Evolutionary conservation across 2,113 vertebrate genomes (phyloP).

Genomic region (Mesocricetus auratus): DNA sequence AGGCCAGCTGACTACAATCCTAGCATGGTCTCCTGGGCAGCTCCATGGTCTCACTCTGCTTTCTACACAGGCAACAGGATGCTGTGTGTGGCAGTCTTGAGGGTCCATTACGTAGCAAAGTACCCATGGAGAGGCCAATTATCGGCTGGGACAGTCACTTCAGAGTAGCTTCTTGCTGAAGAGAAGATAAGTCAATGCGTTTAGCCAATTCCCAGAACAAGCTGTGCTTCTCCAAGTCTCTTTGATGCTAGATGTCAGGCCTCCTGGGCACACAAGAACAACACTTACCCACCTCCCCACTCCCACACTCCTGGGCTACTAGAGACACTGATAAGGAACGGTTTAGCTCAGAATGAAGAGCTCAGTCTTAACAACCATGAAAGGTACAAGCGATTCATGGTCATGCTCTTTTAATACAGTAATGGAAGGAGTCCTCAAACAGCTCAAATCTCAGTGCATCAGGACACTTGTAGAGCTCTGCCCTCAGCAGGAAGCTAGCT

Average conservation of each 20-base stretch:
- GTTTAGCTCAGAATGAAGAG: not conserved
- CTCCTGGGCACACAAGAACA: not conserved
- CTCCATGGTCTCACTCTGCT: not conserved
- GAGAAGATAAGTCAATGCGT: slow-evolving; percentile 21
- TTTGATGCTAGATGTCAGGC: not conserved
- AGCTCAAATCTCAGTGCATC: not conserved
- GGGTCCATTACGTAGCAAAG: not conserved
- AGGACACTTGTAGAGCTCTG: not conserved
- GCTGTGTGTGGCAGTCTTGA: too few species aligned
- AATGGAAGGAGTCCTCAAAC: not conserved
- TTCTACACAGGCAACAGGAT: not conserved
- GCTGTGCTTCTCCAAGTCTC: not conserved
- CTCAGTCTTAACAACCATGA: too few species aligned
- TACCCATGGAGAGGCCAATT: fast-evolving
- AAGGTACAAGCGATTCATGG: not conserved
- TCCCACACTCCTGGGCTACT: not conserved
- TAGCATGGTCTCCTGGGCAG: not conserved
- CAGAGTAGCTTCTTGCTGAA: not conserved
- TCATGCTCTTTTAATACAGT: not conserved
- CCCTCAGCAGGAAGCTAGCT: not conserved
- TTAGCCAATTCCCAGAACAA: slow-evolving; percentile 27
- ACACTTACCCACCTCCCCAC: too few species aligned
- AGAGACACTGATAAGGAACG: fast-evolving
- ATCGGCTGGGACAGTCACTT: not conserved
- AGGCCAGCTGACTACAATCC: not conserved